These are phyloP conservation scores for human DNA, from an alignment of 2,113 vertebrate species.

Conservation along the genomic window GRCh38 chr7:113233001-113233500, in stretches of 20 bases:
- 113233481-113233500: constrained; percentile 22
- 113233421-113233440: constrained; percentile 63
- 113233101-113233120: constrained; percentile 49
- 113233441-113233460: constrained; percentile 65
- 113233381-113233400: constrained; percentile 78
- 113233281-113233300: constrained; percentile 60
- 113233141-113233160: constrained; percentile 49
- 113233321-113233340: constrained; percentile 81
- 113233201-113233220: constrained; percentile 61
- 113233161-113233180: constrained; percentile 48
- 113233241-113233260: constrained; percentile 68
- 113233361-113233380: constrained; percentile 75
- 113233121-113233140: constrained; percentile 67
- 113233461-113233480: not conserved
- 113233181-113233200: constrained; percentile 60
- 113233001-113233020: constrained; percentile 33
- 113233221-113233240: constrained; percentile 47
- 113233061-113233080: not conserved
- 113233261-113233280: constrained; percentile 69
- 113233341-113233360: constrained; percentile 71
- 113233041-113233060: not conserved
- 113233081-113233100: constrained; percentile 31
- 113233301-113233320: constrained; percentile 73
- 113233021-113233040: constrained; percentile 48
- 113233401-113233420: constrained; percentile 72